These are phyloP conservation scores for Trimorus sp. DNA, from an alignment of 2,888 invertebrate species.

Conservation along the genomic window DNA sequence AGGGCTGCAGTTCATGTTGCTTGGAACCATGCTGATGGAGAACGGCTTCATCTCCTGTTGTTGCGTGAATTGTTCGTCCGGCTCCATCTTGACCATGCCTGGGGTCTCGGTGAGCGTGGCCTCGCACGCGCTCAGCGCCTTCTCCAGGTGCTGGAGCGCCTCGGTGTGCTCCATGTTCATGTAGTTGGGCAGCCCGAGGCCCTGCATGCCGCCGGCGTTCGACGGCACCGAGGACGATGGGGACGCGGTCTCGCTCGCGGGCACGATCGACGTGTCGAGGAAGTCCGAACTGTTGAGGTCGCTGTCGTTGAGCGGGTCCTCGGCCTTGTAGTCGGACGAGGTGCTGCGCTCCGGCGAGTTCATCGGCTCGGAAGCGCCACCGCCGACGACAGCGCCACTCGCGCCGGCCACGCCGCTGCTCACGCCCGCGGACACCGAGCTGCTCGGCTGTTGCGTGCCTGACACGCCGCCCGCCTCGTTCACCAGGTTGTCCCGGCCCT, in stretches of 20 bases:
- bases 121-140: conserved; percentile 79
- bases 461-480: neutral
- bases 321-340: conserved; percentile 69
- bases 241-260: conserved; percentile 60
- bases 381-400: conserved; percentile 11
- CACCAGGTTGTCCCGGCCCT: conserved; percentile 75
- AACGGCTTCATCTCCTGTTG: conserved; percentile 78
- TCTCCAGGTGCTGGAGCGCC: conserved; percentile 80
- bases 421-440: neutral
- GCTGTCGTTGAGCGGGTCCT: conserved; percentile 71
- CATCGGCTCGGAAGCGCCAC: conserved; percentile 39
- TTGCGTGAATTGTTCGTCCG: conserved; percentile 79
- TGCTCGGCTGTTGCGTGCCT: conserved; percentile 32
- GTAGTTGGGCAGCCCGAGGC: conserved; percentile 75
- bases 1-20: conserved; percentile 76
- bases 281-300: conserved; percentile 72
- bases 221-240: conserved; percentile 64
- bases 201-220: conserved; percentile 58
- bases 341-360: conserved; percentile 58
- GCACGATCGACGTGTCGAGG: conserved; percentile 68
- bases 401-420: conserved; percentile 11
- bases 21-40: conserved; percentile 79
- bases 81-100: conserved; percentile 81
- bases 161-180: conserved; percentile 80
- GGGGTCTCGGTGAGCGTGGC: conserved; percentile 79